Evolutionary conservation across 2,113 vertebrate genomes (phyloP).

Genomic region (Centropus unirufus): DNA sequence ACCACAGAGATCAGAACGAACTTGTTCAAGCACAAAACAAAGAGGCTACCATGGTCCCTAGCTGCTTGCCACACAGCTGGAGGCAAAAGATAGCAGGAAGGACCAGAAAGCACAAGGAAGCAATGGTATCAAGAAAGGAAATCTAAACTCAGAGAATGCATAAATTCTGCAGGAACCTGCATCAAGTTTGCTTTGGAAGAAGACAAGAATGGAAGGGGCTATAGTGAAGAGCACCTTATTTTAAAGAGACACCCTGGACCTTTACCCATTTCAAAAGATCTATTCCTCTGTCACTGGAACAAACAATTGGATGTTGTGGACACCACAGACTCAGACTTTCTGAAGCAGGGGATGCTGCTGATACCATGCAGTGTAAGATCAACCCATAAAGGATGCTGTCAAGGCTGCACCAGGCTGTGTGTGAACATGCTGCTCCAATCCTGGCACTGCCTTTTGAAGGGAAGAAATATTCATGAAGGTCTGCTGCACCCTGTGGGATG

Average conservation of each 20-base stretch:
- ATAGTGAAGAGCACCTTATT: background rate
- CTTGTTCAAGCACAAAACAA: background rate
- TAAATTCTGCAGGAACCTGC: background rate
- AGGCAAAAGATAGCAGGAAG: background rate
- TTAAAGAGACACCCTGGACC: background rate
- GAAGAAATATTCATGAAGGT: background rate
- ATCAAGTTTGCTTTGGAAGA: background rate
- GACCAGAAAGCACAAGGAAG: background rate
- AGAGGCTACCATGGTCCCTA: background rate
- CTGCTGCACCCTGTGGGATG: background rate
- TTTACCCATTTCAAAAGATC: background rate
- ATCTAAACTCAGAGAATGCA: background rate
- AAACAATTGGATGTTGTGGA: background rate
- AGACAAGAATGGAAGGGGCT: background rate
- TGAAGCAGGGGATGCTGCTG: rapidly evolving
- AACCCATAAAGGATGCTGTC: rapidly evolving
- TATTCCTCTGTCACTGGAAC: background rate
- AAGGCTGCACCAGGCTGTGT: background rate
- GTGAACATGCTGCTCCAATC: background rate
- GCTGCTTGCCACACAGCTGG: background rate
- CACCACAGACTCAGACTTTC: background rate
- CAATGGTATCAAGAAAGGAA: rapidly evolving
- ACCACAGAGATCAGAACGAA: background rate
- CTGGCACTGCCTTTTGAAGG: background rate
- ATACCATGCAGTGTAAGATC: background rate